Conservation (phyloP, 35 echinoderm and acorn worm genomes). For the Apostichopus japonicus region DNA sequence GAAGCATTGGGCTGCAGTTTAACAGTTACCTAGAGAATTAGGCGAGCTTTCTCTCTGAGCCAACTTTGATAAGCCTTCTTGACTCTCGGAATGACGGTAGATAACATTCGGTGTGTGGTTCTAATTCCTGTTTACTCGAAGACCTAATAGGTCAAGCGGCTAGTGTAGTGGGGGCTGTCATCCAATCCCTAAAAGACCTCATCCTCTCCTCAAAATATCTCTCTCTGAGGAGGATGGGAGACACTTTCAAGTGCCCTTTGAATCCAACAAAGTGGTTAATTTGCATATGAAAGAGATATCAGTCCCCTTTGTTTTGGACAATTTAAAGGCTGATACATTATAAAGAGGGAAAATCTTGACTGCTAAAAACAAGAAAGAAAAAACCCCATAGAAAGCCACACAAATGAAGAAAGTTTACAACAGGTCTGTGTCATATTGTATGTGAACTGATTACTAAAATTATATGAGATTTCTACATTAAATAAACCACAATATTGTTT, state of each 20-base stretch:
- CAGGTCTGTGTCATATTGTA: too few species aligned
- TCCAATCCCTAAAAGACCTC: background rate
- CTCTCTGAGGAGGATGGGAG: background rate
- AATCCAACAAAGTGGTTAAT: background rate
- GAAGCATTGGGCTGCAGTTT: too few species aligned
- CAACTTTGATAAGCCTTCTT: too few species aligned
- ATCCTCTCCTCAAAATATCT: background rate
- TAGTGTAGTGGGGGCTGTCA: background rate
- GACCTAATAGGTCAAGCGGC: background rate
- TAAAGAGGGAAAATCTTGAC: too few species aligned
- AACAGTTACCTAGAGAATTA: too few species aligned
- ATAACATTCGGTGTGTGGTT: background rate
- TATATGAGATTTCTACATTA: too few species aligned
- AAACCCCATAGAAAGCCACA: background rate
- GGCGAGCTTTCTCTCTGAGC: too few species aligned
- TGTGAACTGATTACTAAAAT: too few species aligned
- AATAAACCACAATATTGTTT: too few species aligned
- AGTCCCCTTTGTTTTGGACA: background rate
- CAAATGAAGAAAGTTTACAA: too few species aligned
- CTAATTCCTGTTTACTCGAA: background rate
- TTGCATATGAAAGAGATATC: conserved; percentile 13
- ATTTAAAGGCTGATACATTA: background rate
- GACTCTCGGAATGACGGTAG: background rate
- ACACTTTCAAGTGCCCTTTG: conserved; percentile 28
- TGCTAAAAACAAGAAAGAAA: background rate